phyloP scores from a whole-genome alignment of 1,140 invertebrate genomes.

The Samia ricini region DNA sequence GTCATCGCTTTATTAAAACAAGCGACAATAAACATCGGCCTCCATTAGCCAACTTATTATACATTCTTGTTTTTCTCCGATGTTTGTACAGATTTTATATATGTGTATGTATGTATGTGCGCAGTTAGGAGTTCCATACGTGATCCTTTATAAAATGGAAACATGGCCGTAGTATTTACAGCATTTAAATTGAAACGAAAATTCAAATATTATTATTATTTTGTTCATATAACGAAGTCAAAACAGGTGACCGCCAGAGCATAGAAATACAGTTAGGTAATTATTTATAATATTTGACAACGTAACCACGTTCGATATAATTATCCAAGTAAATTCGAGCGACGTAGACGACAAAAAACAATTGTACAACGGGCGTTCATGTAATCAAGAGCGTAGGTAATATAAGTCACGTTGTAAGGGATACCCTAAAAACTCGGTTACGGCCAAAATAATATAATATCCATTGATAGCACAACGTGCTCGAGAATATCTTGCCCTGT shows the following conservation, averaged over 20 bases:
- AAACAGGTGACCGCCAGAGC: no score
- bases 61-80: constrained; percentile 56
- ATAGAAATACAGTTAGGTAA: no score
- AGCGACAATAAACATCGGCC: constrained; percentile 37
- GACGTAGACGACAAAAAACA: neutral
- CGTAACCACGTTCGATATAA: neutral
- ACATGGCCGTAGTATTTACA: neutral
- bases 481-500: neutral
- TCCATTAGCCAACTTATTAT: constrained; percentile 46
- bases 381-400: neutral
- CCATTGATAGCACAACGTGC: neutral
- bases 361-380: neutral
- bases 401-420: neutral
- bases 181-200: neutral
- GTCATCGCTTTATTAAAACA: constrained; percentile 42
- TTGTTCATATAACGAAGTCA: no score
- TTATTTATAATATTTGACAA: no score
- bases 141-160: neutral
- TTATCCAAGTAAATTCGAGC: neutral
- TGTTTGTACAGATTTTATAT: constrained; percentile 65
- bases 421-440: neutral
- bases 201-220: neutral
- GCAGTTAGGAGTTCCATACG: constrained; percentile 31
- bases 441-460: neutral
- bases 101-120: constrained; percentile 44